Conservation (phyloP, 2,888 invertebrate species). For the Drosophila phalerata region DNA sequence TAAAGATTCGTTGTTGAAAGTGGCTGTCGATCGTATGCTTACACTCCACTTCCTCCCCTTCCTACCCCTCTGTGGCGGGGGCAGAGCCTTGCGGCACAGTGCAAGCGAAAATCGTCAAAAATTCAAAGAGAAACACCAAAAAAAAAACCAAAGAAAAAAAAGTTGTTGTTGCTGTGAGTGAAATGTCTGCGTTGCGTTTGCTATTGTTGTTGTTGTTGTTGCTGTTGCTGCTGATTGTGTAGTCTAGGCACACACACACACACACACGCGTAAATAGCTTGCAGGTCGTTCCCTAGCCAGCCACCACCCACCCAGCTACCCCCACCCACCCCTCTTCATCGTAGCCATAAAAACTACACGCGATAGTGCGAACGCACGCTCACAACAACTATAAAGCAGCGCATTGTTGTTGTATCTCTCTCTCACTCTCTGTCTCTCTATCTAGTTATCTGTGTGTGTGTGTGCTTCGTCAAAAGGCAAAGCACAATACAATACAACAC, state of each 20-base stretch:
- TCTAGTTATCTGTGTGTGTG: constrained; percentile 16
- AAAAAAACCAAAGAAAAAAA: constrained; percentile 30
- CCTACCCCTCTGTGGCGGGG: neutral
- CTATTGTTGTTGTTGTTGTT: constrained; percentile 22
- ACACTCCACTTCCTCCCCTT: neutral
- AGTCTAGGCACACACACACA: constrained; percentile 65
- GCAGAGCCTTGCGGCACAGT: constrained; percentile 42
- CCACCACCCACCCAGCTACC: constrained; percentile 35
- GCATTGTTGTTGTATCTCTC: constrained; percentile 33
- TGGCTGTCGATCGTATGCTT: constrained; percentile 51
- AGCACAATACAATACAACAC: constrained; percentile 59
- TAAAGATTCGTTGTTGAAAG: constrained; percentile 73
- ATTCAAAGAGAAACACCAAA: constrained; percentile 33
- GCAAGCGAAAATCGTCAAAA: constrained; percentile 42
- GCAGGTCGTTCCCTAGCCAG: constrained; percentile 49
- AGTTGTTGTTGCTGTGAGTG: constrained; percentile 65
- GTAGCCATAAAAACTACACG: constrained; percentile 41
- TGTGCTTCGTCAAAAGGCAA: constrained; percentile 41
- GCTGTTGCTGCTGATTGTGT: constrained; percentile 67
- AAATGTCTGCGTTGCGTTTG: constrained; percentile 65
- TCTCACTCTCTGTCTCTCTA: neutral
- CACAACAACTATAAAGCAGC: constrained; percentile 47
- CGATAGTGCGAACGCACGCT: constrained; percentile 69
- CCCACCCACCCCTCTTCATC: constrained; percentile 13
- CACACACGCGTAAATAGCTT: constrained; percentile 48